Evolutionary conservation across 1,140 invertebrate genomes (phyloP), one percentile per base, ranked within the genome.

Genomic region (Belonocnema kinseyi): DNA sequence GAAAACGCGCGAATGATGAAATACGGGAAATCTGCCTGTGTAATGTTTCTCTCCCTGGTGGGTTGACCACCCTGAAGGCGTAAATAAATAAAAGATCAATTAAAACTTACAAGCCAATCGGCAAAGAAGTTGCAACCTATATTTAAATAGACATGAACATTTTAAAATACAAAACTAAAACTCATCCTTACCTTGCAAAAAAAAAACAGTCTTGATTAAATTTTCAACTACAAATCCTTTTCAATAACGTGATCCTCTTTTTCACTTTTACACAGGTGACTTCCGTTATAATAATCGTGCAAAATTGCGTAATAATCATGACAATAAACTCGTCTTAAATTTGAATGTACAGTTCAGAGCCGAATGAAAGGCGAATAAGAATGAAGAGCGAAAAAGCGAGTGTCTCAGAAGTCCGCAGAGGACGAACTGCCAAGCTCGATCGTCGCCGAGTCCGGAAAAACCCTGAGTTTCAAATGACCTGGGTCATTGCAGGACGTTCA

Each of bases 371-470:
- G 4, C 26, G 13, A 13, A 13, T 33, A 26, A 33, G 33, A 26
- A 66, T 7, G 40, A 66, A 7, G 58, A 66, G 11, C 26, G 61
- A 16, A 66, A 66, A 66, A 66, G 26, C 33, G 26, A 66, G 61
- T 66, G 61, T 40, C 61, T 33, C 61, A 8, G 16, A 66, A 66
- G 21, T 80, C 52, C 53, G 75, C 19, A 71, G 74, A 21, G 33
- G 72, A 50, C 76, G 66, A 78, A 16, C 54, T 75, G 5, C 75
- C 71, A 61, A 61, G 66, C 52, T 75, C 50, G 26, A 77, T 76
- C 13, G 81, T 79, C 73, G 54, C 54, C 75, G 53, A 66, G 66
- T 77, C 73, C 58, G 73, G 40, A 72, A 26, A 11, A 58, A 70
- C 71, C 76, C 73, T 72, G 74, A 72, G 75, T 72, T 52, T 13